phyloP scores from a whole-genome alignment of 2,888 invertebrate genomes.

The Netelia melanura region DNA sequence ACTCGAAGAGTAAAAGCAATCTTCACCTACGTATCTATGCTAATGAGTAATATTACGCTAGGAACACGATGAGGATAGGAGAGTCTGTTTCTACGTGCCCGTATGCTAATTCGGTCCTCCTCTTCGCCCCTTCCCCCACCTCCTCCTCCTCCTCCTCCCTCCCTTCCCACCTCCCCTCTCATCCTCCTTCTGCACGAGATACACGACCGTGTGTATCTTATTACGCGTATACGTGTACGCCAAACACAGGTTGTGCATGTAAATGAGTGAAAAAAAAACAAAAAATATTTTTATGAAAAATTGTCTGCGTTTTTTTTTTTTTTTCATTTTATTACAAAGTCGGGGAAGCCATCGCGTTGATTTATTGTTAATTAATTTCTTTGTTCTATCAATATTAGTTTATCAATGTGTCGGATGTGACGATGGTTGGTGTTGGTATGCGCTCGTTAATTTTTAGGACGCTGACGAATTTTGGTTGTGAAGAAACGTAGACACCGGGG shows the following conservation, averaged over 20 bases:
- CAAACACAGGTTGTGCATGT: conserved; percentile 8
- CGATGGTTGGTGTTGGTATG: no score
- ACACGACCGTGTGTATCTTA: conserved; percentile 18
- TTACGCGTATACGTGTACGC: not conserved
- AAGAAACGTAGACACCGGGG: not conserved
- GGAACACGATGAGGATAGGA: conserved; percentile 64
- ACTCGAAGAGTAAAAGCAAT: conserved; percentile 72
- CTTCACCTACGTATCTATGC: conserved; percentile 74
- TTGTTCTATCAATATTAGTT: not conserved
- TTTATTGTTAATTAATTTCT: not conserved
- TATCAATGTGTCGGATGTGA: not conserved
- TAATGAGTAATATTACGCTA: conserved; percentile 72
- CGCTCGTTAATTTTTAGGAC: not conserved
- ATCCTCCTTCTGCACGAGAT: conserved; percentile 39
- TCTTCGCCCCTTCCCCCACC: not conserved
- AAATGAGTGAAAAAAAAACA: not conserved
- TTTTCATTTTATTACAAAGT: not conserved
- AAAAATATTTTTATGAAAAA: not conserved
- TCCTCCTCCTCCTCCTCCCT: no score
- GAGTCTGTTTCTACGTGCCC: conserved; percentile 69
- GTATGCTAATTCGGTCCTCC: conserved; percentile 68
- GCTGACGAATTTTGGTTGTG: not conserved
- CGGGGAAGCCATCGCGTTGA: no score
- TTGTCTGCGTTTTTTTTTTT: no score
- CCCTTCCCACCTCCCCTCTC: not conserved